A percentile compares a stretch with the other conserved stretches of the same genome.
These are phyloP conservation scores for Drosophila hamatofila DNA, from an alignment of 2,888 invertebrate genomes.

Conservation along the genomic window DNA sequence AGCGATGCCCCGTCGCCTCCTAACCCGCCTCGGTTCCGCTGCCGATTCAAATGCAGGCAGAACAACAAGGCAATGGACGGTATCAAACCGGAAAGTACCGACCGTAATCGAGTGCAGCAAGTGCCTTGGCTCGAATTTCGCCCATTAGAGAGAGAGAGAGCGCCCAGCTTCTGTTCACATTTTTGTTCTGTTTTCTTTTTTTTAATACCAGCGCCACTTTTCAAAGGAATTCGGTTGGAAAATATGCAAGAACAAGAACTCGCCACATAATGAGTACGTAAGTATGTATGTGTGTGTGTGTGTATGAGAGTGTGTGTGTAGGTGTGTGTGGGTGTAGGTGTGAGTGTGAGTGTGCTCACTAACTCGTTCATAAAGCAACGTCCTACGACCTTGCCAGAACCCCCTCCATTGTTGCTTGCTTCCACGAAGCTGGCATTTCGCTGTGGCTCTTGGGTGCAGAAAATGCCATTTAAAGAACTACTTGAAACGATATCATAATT, in stretches of 20 bases:
- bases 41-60: conserved; percentile 19
- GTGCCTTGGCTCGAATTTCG: conserved; percentile 52
- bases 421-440: conserved; percentile 10
- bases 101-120: conserved; percentile 71
- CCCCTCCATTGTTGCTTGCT: conserved; percentile 12
- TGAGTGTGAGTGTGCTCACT: conserved; percentile 26
- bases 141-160: conserved; percentile 19
- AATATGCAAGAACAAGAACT: conserved; percentile 61
- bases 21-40: background rate
- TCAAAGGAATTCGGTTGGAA: conserved; percentile 69
- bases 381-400: conserved; percentile 11
- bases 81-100: conserved; percentile 60
- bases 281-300: conserved; percentile 25
- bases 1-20: background rate
- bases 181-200: background rate
- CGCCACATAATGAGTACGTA: conserved; percentile 36
- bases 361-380: conserved; percentile 18
- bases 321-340: conserved; percentile 7
- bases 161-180: conserved; percentile 14
- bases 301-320: conserved; percentile 16
- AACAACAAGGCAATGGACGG: conserved; percentile 19
- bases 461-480: conserved; percentile 59
- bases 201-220: conserved; percentile 36
- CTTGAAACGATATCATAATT: conserved; percentile 73
- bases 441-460: conserved; percentile 23